phyloP scores from a whole-genome alignment of 2,888 invertebrate genomes.

The Phortica magna region DNA sequence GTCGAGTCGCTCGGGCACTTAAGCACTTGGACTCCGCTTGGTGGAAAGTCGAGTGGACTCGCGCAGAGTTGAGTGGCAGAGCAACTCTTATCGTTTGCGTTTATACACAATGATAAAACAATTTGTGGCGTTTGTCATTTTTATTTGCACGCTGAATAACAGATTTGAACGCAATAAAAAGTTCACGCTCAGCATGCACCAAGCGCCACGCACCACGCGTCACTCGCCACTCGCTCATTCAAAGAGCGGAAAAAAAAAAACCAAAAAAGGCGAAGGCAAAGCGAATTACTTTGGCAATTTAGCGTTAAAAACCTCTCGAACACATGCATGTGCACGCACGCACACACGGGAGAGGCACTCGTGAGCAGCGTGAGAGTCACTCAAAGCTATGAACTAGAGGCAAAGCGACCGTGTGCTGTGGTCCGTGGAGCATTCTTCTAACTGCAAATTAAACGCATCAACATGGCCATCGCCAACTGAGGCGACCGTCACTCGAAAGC shows the following conservation, averaged over 20 bases:
- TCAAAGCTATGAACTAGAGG: neutral
- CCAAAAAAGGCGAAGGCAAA: constrained; percentile 1
- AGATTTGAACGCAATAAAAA: neutral
- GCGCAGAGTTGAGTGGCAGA: neutral
- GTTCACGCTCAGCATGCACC: neutral
- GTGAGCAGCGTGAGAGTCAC: neutral
- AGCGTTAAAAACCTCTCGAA: neutral
- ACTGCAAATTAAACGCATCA: constrained; percentile 35
- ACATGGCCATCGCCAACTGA: neutral
- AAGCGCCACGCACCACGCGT: neutral
- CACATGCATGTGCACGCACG: neutral
- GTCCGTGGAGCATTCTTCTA: neutral
- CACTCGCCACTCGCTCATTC: constrained; percentile 8
- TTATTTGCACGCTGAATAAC: neutral
- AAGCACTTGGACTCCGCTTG: too few relatives aligned
- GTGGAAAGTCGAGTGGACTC: neutral
- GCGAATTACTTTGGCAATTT: constrained; percentile 29
- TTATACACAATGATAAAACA: constrained; percentile 31
- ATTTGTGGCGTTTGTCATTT: constrained; percentile 22
- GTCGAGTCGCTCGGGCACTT: neutral
- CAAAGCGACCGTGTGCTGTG: neutral
- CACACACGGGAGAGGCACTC: neutral
- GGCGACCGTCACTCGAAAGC: neutral
- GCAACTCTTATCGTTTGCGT: constrained; percentile 16
- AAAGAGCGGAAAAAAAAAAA: neutral